These are phyloP conservation scores for Lasioglossum villosulum DNA, from an alignment of 2,888 invertebrate genomes.

Conservation along the genomic window DNA sequence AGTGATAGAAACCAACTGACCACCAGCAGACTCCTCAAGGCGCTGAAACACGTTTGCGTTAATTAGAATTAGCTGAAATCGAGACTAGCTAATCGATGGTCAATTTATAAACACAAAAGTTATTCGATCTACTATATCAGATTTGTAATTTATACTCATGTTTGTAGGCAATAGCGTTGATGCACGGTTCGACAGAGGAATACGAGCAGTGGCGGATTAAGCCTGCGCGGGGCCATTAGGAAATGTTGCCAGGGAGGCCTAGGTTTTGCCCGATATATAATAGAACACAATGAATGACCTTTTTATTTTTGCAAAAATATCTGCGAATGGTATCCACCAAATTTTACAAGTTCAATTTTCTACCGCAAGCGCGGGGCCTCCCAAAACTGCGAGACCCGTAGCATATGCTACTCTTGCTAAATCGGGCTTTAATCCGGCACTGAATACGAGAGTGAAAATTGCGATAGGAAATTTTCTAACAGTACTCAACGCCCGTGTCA, in stretches of 20 bases:
- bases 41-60: conserved; percentile 67
- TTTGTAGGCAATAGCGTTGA: not conserved
- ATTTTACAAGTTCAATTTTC: too few species aligned
- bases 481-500: conserved; percentile 30
- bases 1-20: conserved; percentile 71
- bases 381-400: too few species aligned
- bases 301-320: too few species aligned
- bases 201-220: too few species aligned
- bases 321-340: too few species aligned
- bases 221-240: too few species aligned
- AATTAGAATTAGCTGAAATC: not conserved
- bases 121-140: not conserved
- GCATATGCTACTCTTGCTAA: too few species aligned
- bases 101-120: not conserved
- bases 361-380: too few species aligned
- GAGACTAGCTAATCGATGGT: not conserved
- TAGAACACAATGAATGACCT: too few species aligned
- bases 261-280: too few species aligned
- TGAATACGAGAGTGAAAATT: not conserved
- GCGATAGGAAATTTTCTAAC: conserved; percentile 23
- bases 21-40: conserved; percentile 68
- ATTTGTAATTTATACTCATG: not conserved
- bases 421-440: too few species aligned
- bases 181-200: not conserved
- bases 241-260: too few species aligned